Conservation (phyloP, 2,888 invertebrate species). For the Ganaspis brasiliensis region DNA sequence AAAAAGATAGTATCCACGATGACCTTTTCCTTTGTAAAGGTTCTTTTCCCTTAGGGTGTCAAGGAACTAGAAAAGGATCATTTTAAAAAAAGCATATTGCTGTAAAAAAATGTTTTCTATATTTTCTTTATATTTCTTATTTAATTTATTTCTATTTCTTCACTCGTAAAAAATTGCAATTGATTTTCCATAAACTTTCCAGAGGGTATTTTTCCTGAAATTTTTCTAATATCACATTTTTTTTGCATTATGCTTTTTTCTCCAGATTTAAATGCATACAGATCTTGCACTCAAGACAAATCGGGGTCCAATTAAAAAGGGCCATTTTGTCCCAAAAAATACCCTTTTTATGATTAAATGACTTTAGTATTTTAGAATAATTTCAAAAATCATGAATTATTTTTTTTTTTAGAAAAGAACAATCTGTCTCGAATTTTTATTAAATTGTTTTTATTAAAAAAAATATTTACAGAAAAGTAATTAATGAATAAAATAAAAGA, state of each 20-base stretch:
- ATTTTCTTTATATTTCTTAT: neutral
- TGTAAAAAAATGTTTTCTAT: neutral
- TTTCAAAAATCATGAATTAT: too few relatives aligned
- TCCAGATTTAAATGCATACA: slow-evolving; percentile 12
- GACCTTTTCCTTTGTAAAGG: neutral
- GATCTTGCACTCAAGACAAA: slow-evolving; percentile 14
- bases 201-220: neutral
- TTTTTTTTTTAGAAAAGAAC: too few relatives aligned
- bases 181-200: neutral
- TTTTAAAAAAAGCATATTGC: neutral
- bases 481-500: too few relatives aligned
- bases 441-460: too few relatives aligned
- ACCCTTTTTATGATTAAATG: neutral
- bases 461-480: too few relatives aligned
- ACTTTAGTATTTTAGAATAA: too few relatives aligned
- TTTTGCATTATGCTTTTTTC: neutral
- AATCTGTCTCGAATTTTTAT: too few relatives aligned
- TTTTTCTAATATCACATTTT: neutral
- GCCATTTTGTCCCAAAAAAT: slow-evolving; percentile 23
- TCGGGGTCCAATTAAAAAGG: slow-evolving; percentile 3
- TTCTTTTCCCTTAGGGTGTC: neutral
- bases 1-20: slow-evolving; percentile 1
- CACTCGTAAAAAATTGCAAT: neutral
- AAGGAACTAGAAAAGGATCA: slow-evolving; percentile 9
- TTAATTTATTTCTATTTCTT: neutral